These are phyloP conservation scores for Eleginops maclovinus DNA, from an alignment of 2,113 vertebrate genomes.

Conservation along the genomic window DNA sequence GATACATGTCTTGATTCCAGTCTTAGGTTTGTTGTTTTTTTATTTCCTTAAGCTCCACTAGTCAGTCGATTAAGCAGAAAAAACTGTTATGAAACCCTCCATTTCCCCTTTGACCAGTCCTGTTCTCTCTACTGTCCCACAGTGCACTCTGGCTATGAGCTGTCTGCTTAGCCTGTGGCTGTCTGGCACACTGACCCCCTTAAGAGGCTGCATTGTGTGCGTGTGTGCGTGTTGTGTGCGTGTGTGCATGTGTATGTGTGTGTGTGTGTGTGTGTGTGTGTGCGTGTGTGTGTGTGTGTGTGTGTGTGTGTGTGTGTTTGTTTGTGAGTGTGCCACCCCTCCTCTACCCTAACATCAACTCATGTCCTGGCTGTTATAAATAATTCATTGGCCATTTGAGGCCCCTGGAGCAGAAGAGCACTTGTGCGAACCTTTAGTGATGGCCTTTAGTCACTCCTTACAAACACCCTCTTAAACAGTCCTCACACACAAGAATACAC, in stretches of 20 bases:
- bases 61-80: conserved; percentile 67
- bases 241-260: conserved; percentile 34
- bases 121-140: conserved; percentile 60
- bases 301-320: conserved; percentile 45
- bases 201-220: conserved; percentile 55
- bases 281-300: not conserved
- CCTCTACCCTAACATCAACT: conserved; percentile 71
- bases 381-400: conserved; percentile 84
- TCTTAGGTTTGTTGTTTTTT: not conserved
- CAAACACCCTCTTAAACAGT: conserved; percentile 72
- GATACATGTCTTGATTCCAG: not conserved
- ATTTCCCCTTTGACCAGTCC: conserved; percentile 50
- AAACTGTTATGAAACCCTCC: conserved; percentile 50
- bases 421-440: conserved; percentile 74
- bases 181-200: conserved; percentile 75
- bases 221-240: not conserved
- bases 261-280: conserved; percentile 23
- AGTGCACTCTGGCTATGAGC: conserved; percentile 61
- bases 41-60: conserved; percentile 18
- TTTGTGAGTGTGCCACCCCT: conserved; percentile 55
- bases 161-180: conserved; percentile 71
- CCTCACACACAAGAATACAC: conserved; percentile 58
- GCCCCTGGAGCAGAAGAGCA: conserved; percentile 74
- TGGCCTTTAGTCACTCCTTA: conserved; percentile 69
- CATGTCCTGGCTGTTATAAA: conserved; percentile 77